Evolutionary conservation across 1,140 invertebrate genomes (phyloP).

Genomic region (Streblospio benedicti): DNA sequence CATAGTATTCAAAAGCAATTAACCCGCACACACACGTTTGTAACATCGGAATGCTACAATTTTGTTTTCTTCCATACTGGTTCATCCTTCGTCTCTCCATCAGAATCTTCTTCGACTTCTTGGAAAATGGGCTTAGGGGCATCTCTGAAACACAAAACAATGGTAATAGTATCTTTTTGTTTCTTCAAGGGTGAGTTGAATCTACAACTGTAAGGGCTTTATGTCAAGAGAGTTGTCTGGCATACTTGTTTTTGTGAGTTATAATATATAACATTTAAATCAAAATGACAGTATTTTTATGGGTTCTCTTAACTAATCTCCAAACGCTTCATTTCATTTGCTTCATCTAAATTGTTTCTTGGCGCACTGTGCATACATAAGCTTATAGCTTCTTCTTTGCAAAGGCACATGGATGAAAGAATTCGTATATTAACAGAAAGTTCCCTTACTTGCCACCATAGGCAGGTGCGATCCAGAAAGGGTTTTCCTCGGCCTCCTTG

Average conservation of each 20-base stretch:
- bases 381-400: neutral
- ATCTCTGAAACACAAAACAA: constrained; percentile 42
- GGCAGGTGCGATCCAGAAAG: constrained; percentile 65
- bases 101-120: constrained; percentile 36
- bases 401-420: neutral
- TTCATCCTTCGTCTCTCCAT: constrained; percentile 40
- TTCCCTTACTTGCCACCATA: constrained; percentile 21
- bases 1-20: too few species aligned
- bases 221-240: neutral
- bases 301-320: constrained; percentile 13
- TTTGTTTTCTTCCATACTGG: constrained; percentile 49
- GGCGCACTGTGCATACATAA: neutral
- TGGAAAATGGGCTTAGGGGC: constrained; percentile 71
- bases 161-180: neutral
- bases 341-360: neutral
- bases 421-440: constrained; percentile 1
- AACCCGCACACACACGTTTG: too few species aligned
- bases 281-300: neutral
- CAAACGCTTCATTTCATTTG: neutral
- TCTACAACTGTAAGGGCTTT: neutral
- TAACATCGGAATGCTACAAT: too few species aligned
- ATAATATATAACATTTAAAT: constrained; percentile 1
- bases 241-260: neutral
- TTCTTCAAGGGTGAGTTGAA: too few species aligned
- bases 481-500: constrained; percentile 92